Evolutionary conservation across 2,113 vertebrate genomes (phyloP).

Genomic region (Hymenochirus boettgeri): DNA sequence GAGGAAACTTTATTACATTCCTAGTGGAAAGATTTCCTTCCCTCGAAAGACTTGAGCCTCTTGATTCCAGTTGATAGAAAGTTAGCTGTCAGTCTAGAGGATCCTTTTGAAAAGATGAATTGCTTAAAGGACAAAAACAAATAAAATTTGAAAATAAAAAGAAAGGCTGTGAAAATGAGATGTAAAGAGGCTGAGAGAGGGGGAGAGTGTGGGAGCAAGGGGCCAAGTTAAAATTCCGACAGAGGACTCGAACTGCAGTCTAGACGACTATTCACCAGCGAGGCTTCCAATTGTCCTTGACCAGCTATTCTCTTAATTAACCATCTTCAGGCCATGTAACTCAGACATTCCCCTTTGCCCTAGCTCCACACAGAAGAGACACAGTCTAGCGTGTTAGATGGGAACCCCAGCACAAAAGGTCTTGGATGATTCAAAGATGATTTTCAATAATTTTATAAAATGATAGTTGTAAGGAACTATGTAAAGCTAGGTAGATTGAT

Average conservation of each 20-base stretch:
- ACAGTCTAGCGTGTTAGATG: constrained; percentile 42
- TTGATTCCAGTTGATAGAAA: constrained; percentile 31
- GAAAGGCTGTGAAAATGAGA: constrained; percentile 13
- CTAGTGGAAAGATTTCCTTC: constrained; percentile 5
- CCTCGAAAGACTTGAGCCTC: neutral
- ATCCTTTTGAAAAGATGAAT: constrained; percentile 51
- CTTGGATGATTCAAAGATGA: no score
- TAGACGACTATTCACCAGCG: constrained; percentile 58
- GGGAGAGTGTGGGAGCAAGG: constrained; percentile 45
- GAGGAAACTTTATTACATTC: no score
- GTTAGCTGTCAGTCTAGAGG: constrained; percentile 47
- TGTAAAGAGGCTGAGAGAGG: constrained; percentile 45
- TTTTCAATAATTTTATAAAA: no score
- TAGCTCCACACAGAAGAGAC: constrained; percentile 33
- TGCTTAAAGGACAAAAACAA: constrained; percentile 50
- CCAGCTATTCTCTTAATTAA: constrained; percentile 64
- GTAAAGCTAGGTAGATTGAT: no score
- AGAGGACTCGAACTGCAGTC: constrained; percentile 57
- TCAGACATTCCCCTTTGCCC: constrained; percentile 59
- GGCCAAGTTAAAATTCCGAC: constrained; percentile 61
- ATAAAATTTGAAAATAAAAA: constrained; percentile 45
- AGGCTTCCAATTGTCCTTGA: constrained; percentile 46
- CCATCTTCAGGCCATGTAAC: constrained; percentile 49
- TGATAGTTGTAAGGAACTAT: no score
- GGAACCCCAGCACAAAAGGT: constrained; percentile 44